These are phyloP conservation scores for Nephila pilipes DNA, from an alignment of 1,140 invertebrate genomes.

Conservation along the genomic window DNA sequence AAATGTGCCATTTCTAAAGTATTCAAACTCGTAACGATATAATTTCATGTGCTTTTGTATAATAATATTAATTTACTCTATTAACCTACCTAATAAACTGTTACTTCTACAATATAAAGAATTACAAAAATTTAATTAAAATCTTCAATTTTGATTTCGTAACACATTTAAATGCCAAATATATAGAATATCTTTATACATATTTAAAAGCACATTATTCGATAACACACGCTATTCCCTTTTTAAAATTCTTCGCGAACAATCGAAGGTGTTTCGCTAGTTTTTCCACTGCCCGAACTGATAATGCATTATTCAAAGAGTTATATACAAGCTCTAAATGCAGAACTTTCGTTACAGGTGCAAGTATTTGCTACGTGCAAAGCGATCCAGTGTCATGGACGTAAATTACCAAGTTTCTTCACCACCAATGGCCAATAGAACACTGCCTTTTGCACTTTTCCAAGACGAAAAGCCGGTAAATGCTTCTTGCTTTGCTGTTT, in stretches of 20 bases:
- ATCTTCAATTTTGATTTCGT: background rate
- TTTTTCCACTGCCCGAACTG: background rate
- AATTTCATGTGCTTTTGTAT: background rate
- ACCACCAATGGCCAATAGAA: background rate
- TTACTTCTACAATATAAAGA: background rate
- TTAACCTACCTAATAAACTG: background rate
- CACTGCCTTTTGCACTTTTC: conserved; percentile 33
- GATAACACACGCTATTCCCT: background rate
- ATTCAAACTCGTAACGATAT: background rate
- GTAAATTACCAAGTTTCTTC: conserved; percentile 6
- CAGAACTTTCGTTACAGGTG: conserved; percentile 5
- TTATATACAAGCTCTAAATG: conserved; percentile 42
- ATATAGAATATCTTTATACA: conserved; percentile 3
- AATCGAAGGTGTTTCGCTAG: background rate
- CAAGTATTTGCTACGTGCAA: background rate
- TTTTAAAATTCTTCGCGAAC: background rate
- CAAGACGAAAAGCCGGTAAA: background rate
- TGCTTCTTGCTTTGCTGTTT: background rate
- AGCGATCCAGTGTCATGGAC: conserved; percentile 46
- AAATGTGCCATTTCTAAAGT: background rate
- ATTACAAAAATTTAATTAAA: conserved; percentile 25
- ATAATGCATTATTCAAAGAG: background rate
- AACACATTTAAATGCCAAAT: conserved; percentile 1
- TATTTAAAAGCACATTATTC: conserved; percentile 10
- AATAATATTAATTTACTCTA: background rate